Evolutionary conservation across 2,113 vertebrate species (phyloP).

Genomic region (Craseonycteris thonglongyai): DNA sequence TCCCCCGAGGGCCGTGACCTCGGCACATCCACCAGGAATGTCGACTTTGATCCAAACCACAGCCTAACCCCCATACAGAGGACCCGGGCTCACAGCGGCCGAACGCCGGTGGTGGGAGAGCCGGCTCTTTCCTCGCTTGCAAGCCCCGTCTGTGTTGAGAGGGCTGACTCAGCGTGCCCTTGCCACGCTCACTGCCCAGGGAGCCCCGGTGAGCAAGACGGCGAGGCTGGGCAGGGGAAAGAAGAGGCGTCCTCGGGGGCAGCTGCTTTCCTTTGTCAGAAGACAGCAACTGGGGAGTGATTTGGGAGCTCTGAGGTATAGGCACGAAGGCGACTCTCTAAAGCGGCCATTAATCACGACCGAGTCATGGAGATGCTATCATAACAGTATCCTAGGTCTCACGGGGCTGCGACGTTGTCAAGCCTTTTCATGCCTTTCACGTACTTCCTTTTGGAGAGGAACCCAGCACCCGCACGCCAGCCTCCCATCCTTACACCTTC

Average conservation of each 20-base stretch:
- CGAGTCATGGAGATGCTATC: not conserved
- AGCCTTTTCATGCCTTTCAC: not conserved
- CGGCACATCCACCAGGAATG: not conserved
- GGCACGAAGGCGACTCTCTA: not conserved
- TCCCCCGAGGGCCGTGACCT: fast-evolving
- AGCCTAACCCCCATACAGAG: fast-evolving
- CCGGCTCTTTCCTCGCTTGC: not conserved
- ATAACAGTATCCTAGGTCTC: not conserved
- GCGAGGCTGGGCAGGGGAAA: not conserved
- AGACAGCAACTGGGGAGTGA: not conserved
- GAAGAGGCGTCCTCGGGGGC: not conserved
- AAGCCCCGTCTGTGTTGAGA: fast-evolving
- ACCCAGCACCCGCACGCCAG: not conserved
- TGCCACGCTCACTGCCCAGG: fast-evolving
- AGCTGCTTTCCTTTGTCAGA: not conserved
- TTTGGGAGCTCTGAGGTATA: not conserved
- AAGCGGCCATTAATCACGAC: not conserved
- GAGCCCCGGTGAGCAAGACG: not conserved
- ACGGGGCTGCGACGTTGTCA: not conserved
- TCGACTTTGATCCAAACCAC: not conserved
- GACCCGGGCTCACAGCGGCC: fast-evolving
- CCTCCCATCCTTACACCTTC: fast-evolving
- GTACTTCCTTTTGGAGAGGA: not conserved
- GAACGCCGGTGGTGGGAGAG: not conserved
- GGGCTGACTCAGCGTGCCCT: not conserved